Evolutionary conservation across 2,888 invertebrate species (phyloP), one percentile per base, ranked within the genome.

Genomic region (Chaitophorus viminalis): DNA sequence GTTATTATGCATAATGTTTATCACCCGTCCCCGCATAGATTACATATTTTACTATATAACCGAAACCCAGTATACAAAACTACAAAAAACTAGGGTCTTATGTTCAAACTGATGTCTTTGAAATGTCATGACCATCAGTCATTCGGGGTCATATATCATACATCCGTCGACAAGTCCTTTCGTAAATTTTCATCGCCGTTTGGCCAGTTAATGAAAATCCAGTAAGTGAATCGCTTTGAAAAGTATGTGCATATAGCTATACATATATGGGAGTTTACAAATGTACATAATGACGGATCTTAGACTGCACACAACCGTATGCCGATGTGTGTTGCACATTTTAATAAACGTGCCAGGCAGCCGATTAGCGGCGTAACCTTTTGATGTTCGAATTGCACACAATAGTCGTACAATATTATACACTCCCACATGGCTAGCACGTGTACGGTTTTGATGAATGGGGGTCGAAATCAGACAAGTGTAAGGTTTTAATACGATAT

Each of bases 361-460:
- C 79, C 74, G 87, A 87, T 87, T 87, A 81, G 87, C 87, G 87
- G 87, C 39, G 46, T n/a, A 18, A 21, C 25, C 52, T 70, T 87
- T 87, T 87, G 87, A 87, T 81, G 87, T 81, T 87, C 74, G 65
- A 72, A 86, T 79, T 9, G 86, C 72, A 79, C 72, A 86, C 72
- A 78, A 78, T 85, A 84, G 33, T 46, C 9, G 70, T 85, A 39
- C 68, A 9, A 68, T 29, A 68, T 1, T 52, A 46, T 17, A 46
- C 60, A 1, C 65, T 9, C 33, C 74, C 87, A 87, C 81, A 87
- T 87, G 87, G 87, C 87, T 29, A 60, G 87, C 87, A 87, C 81
- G 87, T 87, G 87, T 87, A 46, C 36, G 74, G 74, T 87, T 81
- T 81, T 65, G 81, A 81, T 65, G 87, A 87, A 87, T 65, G 87